Evolutionary conservation across 2,113 vertebrate species (phyloP).

Genomic region (Ptyas mucosa): DNA sequence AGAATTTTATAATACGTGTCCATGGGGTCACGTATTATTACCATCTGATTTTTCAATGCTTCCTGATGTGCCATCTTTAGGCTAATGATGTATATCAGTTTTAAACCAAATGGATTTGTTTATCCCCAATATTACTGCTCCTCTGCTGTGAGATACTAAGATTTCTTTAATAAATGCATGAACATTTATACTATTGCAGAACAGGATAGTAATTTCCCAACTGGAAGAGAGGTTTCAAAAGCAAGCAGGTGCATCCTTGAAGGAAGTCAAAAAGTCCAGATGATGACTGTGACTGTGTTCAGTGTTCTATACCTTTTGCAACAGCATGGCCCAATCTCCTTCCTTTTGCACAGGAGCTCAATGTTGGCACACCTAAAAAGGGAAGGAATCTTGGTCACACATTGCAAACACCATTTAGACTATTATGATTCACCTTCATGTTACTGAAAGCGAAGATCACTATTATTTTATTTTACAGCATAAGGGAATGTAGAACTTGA

Average conservation of each 20-base stretch:
- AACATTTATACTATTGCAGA: background rate
- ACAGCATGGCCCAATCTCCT: background rate
- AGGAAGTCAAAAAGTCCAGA: background rate
- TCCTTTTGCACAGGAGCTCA: background rate
- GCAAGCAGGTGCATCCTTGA: background rate
- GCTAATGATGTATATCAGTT: background rate
- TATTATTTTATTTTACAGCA: background rate
- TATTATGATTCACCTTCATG: background rate
- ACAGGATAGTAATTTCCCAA: background rate
- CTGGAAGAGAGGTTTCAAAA: background rate
- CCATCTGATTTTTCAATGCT: background rate
- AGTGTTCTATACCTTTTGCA: background rate
- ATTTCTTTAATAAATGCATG: background rate
- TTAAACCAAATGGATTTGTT: background rate
- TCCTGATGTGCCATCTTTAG: background rate
- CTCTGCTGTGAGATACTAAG: background rate
- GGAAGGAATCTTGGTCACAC: background rate
- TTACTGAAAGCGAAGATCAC: background rate
- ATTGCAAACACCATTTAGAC: background rate
- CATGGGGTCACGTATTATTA: too few relatives aligned
- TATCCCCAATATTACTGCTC: background rate
- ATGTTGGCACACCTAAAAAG: background rate
- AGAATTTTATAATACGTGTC: background rate
- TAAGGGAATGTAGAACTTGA: background rate
- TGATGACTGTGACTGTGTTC: background rate